Evolutionary conservation across 1,140 invertebrate genomes (phyloP).

Genomic region (Penaeus japonicus): DNA sequence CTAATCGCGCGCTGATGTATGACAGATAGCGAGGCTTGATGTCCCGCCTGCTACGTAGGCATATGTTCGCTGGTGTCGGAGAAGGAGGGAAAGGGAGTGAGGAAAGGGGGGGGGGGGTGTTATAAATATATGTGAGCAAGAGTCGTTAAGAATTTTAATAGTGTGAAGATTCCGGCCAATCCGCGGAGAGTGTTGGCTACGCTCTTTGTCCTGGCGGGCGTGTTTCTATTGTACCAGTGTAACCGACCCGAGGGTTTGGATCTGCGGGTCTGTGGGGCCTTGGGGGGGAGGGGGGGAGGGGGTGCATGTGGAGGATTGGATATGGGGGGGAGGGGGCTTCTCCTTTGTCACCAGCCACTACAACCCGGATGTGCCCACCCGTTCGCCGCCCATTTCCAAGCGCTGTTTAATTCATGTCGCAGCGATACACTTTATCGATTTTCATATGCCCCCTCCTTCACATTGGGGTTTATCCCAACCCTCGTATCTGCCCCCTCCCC

Average conservation of each 20-base stretch:
- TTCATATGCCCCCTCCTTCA: background rate
- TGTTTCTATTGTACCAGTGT: slow-evolving; percentile 38
- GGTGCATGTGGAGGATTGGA: background rate
- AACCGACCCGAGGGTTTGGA: slow-evolving; percentile 25
- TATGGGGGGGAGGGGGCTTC: background rate
- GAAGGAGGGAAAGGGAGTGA: background rate
- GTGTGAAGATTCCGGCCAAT: slow-evolving; percentile 44
- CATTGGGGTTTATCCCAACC: background rate
- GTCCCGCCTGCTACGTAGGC: background rate
- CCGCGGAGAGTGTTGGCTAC: background rate
- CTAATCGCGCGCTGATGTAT: background rate
- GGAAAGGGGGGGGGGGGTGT: background rate
- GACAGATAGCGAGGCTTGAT: background rate
- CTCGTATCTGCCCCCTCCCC: too few species aligned
- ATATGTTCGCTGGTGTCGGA: background rate
- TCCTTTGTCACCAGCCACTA: background rate
- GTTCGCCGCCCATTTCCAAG: background rate
- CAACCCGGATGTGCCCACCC: background rate
- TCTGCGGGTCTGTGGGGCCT: background rate
- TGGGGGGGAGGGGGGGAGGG: background rate
- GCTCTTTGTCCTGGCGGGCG: slow-evolving; percentile 14
- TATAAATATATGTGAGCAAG: background rate
- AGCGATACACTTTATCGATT: slow-evolving; percentile 1
- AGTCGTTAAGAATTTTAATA: slow-evolving; percentile 50
- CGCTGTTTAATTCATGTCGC: slow-evolving; percentile 13